These are phyloP conservation scores for Sphinx pinastri DNA, from an alignment of 2,888 invertebrate genomes.

Conservation along the genomic window DNA sequence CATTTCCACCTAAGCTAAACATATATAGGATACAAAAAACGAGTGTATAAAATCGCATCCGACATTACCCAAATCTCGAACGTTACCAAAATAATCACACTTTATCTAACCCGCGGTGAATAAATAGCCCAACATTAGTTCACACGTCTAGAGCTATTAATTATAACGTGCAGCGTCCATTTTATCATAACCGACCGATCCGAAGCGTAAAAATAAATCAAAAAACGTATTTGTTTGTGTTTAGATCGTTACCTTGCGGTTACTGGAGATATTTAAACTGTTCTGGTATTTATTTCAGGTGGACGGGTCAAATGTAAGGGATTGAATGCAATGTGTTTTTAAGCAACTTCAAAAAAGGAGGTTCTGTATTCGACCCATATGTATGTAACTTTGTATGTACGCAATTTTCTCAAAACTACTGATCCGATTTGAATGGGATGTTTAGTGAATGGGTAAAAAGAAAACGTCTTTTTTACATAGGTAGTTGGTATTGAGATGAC, in stretches of 20 bases:
- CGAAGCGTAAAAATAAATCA: constrained; percentile 37
- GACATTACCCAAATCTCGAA: constrained; percentile 6
- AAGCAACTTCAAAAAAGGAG: too few species aligned
- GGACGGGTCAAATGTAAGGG: too few species aligned
- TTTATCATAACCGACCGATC: constrained; percentile 50
- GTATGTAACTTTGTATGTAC: too few species aligned
- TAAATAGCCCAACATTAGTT: constrained; percentile 58
- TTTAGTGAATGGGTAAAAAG: too few species aligned
- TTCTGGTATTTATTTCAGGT: background rate
- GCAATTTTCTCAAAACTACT: too few species aligned
- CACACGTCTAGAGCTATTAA: constrained; percentile 53
- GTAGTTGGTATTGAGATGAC: too few species aligned
- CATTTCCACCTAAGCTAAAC: background rate
- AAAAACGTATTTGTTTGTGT: constrained; percentile 16
- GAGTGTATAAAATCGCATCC: background rate
- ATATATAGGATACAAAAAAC: background rate
- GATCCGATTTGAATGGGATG: too few species aligned
- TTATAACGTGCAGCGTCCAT: constrained; percentile 43
- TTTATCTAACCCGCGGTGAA: constrained; percentile 38
- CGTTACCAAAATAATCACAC: constrained; percentile 18
- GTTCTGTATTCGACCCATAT: too few species aligned
- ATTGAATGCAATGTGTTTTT: too few species aligned
- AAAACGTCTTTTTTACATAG: too few species aligned
- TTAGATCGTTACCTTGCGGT: constrained; percentile 6
- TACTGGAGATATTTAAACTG: background rate